phyloP scores from a whole-genome alignment of 2,113 vertebrate species.

The Hiodon tergisus region DNA sequence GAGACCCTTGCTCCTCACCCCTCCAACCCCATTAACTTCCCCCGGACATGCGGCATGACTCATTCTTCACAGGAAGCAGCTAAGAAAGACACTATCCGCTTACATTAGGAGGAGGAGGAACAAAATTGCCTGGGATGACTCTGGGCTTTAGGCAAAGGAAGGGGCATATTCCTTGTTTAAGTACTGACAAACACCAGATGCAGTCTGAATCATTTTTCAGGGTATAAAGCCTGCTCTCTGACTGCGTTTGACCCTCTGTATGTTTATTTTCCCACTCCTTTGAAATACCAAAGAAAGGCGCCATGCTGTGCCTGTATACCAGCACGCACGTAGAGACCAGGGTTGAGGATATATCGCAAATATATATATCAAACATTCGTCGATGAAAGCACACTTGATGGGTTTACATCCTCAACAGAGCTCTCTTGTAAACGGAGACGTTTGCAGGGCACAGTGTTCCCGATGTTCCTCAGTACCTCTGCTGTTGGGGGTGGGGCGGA shows the following conservation, averaged over 20 bases:
- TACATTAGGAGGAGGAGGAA: slow-evolving; percentile 1
- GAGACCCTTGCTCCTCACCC: slow-evolving; percentile 3
- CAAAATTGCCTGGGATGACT: not conserved
- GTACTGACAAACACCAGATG: not conserved
- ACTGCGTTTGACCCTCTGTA: too few species aligned
- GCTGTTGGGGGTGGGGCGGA: not conserved
- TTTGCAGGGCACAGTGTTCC: not conserved
- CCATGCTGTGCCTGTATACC: too few species aligned
- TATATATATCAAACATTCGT: too few species aligned
- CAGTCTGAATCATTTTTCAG: not conserved
- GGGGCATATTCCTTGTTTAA: not conserved
- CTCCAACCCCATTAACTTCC: slow-evolving; percentile 24
- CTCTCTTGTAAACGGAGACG: too few species aligned
- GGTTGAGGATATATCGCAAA: too few species aligned
- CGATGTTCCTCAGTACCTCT: not conserved
- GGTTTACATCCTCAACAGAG: too few species aligned
- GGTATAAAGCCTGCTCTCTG: not conserved
- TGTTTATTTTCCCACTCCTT: too few species aligned
- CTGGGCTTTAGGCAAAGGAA: not conserved
- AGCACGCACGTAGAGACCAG: too few species aligned
- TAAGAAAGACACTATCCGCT: slow-evolving; percentile 9
- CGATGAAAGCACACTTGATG: too few species aligned
- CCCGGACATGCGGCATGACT: not conserved
- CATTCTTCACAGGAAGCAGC: slow-evolving; percentile 16
- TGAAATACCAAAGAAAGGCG: too few species aligned